A percentile compares a stretch with the other conserved stretches of the same genome.
Evolutionary conservation across 2,797 vertebrate genomes (phyloP).

Genomic region (Orestias chungarensis): DNA sequence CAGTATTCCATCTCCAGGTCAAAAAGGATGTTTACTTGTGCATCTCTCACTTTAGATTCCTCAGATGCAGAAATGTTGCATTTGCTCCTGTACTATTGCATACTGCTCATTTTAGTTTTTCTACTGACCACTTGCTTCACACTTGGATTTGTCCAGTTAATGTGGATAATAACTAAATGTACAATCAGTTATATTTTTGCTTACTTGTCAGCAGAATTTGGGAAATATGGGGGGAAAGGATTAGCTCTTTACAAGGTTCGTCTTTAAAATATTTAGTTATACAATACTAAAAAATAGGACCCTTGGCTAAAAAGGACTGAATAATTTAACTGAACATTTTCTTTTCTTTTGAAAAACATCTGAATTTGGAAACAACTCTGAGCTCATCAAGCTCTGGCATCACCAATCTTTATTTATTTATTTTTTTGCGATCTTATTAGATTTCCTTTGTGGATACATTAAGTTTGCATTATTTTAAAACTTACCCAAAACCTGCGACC

Average conservation of each 20-base stretch:
- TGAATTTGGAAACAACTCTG: conserved; percentile 40
- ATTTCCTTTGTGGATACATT: conserved; percentile 22
- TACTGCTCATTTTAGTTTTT: conserved; percentile 28
- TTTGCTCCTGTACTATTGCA: conserved; percentile 4
- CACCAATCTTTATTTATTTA: conserved; percentile 36
- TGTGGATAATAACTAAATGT: conserved; percentile 35
- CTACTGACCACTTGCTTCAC: conserved; percentile 39
- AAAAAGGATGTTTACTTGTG: no score
- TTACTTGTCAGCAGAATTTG: conserved; percentile 17
- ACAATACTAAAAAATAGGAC: conserved; percentile 5
- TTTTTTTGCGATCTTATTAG: conserved; percentile 32
- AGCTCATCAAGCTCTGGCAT: conserved; percentile 26
- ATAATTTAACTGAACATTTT: conserved; percentile 53
- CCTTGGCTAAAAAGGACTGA: conserved; percentile 26
- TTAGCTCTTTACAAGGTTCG: neutral
- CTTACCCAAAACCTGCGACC: conserved; percentile 6
- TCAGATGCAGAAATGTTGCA: conserved; percentile 4
- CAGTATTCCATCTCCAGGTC: no score
- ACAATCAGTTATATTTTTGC: conserved; percentile 43
- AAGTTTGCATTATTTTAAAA: conserved; percentile 9
- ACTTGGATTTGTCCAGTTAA: conserved; percentile 49
- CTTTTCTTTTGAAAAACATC: conserved; percentile 57
- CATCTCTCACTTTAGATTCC: no score
- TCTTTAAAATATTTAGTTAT: neutral
- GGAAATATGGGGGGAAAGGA: conserved; percentile 10